Conservation (phyloP, 2,113 vertebrate species). For the Maccullochella peelii region DNA sequence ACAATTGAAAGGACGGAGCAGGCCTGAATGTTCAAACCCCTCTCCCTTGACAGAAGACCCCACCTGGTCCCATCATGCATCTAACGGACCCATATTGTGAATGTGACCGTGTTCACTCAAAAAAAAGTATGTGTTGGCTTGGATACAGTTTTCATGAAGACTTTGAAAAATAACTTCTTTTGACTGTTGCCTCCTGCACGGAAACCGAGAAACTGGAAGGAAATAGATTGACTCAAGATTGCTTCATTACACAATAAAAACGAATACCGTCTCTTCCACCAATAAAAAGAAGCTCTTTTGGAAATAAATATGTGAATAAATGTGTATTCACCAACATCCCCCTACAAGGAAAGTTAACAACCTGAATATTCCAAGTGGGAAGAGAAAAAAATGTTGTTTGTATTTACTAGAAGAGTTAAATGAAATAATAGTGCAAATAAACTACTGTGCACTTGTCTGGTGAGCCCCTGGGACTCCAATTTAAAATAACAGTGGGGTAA, state of each 20-base stretch:
- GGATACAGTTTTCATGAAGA: not conserved
- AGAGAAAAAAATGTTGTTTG: constrained; percentile 4
- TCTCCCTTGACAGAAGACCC: constrained; percentile 25
- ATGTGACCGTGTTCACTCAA: not conserved
- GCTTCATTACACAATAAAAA: not conserved
- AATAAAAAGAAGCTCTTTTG: not conserved
- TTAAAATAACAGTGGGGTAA: constrained; percentile 14
- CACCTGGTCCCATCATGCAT: constrained; percentile 23
- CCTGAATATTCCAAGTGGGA: not conserved
- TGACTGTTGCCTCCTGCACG: not conserved
- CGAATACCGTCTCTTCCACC: not conserved
- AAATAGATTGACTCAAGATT: not conserved
- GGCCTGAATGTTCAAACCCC: constrained; percentile 5
- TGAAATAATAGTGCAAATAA: constrained; percentile 40
- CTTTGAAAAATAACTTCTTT: not conserved
- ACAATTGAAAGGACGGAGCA: constrained; percentile 28
- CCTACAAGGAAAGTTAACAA: not conserved
- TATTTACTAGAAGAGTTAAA: constrained; percentile 31
- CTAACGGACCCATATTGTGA: too few species aligned
- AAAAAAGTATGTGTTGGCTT: not conserved
- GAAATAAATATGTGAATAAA: constrained; percentile 4
- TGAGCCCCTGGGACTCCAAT: constrained; percentile 10
- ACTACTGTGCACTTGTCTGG: constrained; percentile 6
- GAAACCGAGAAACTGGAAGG: not conserved
- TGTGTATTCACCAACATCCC: not conserved